These are phyloP conservation scores for Eledona agricola DNA, from an alignment of 2,888 invertebrate genomes.

Conservation along the genomic window DNA sequence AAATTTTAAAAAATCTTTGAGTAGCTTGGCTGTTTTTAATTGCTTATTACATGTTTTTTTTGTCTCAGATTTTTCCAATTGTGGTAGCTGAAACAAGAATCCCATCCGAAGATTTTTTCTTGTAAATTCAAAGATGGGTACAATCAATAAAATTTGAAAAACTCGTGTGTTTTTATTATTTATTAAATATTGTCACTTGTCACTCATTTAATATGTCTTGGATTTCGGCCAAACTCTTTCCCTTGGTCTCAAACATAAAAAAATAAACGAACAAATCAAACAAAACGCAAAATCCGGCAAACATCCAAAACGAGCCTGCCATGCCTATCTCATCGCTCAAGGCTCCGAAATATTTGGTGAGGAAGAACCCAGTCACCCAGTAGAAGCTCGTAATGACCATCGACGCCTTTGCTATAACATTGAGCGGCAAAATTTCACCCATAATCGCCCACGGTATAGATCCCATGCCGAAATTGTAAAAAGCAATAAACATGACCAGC, in stretches of 20 bases:
- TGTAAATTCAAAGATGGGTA: too few species aligned
- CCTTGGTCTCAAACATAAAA: conserved; percentile 75
- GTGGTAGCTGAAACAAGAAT: too few species aligned
- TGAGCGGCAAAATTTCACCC: conserved; percentile 81
- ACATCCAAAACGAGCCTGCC: conserved; percentile 76
- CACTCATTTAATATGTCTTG: conserved; percentile 62
- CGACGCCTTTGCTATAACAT: conserved; percentile 67
- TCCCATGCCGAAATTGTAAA: conserved; percentile 76
- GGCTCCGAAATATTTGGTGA: conserved; percentile 76
- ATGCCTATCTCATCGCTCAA: conserved; percentile 69
- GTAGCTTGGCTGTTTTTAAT: too few species aligned
- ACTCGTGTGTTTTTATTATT: too few species aligned
- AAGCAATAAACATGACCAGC: conserved; percentile 74
- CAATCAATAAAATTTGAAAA: background rate
- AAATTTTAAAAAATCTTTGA: too few species aligned
- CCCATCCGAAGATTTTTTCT: too few species aligned
- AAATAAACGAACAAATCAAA: conserved; percentile 45
- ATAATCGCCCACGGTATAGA: conserved; percentile 70
- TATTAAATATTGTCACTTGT: background rate
- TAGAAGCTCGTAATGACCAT: conserved; percentile 76
- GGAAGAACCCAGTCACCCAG: conserved; percentile 78
- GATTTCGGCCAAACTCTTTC: conserved; percentile 85
- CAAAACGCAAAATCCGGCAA: conserved; percentile 61
- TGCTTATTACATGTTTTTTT: too few species aligned
- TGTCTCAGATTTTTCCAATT: too few species aligned